A percentile compares a stretch with the other conserved stretches of the same genome.
These are phyloP conservation scores for Psammodynastes pulverulentus DNA, from an alignment of 2,113 vertebrate species.

Conservation along the genomic window DNA sequence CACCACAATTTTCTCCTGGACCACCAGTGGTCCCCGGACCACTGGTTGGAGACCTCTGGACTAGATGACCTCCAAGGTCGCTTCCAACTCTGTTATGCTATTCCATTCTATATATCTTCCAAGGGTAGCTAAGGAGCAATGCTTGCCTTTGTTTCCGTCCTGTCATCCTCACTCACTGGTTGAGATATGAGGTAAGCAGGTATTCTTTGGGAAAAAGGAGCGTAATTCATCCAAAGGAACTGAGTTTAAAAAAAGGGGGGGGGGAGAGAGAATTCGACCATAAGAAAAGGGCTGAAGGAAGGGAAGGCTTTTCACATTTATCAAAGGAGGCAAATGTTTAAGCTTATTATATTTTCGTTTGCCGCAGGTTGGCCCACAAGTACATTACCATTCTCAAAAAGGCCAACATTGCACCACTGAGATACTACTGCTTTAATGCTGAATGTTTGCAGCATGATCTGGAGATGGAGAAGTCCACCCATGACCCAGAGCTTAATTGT, in stretches of 20 bases:
- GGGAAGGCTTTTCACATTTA: not conserved
- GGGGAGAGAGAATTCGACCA: not conserved
- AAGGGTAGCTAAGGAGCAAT: not conserved
- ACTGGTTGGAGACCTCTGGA: too few species aligned
- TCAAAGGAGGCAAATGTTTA: not conserved
- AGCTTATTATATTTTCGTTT: not conserved
- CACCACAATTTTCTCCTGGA: too few species aligned
- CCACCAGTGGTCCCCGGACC: too few species aligned
- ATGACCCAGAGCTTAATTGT: not conserved
- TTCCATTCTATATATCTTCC: not conserved
- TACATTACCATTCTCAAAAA: not conserved
- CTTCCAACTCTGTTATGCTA: too few species aligned
- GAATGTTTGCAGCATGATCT: not conserved
- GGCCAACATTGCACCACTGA: not conserved
- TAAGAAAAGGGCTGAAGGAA: not conserved
- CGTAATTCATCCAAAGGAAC: not conserved
- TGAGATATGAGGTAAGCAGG: not conserved
- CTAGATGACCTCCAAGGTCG: too few species aligned
- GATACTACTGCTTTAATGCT: not conserved
- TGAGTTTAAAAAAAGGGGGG: accelerated
- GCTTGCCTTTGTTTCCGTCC: not conserved
- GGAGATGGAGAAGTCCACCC: not conserved
- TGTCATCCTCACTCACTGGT: not conserved
- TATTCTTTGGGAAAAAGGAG: not conserved
- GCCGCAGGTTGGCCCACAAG: not conserved